phyloP scores from a whole-genome alignment of 2,113 vertebrate species.

The Hystrix cristata region DNA sequence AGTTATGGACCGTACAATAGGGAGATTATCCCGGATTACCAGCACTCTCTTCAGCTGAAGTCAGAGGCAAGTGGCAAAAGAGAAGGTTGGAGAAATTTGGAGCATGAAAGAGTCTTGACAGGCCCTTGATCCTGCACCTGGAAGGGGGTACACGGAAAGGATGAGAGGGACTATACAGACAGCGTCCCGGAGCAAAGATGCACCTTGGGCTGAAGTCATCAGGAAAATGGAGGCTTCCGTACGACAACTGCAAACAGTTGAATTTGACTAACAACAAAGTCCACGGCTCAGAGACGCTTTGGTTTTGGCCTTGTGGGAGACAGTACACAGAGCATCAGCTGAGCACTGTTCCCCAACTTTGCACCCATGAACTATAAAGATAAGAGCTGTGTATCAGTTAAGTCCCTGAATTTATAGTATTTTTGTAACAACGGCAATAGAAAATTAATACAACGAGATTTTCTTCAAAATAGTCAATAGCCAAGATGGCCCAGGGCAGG shows the following conservation, averaged over 20 bases:
- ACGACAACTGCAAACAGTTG: background rate
- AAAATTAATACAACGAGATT: background rate
- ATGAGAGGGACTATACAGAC: background rate
- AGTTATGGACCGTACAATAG: background rate
- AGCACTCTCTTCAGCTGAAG: background rate
- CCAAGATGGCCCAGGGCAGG: background rate
- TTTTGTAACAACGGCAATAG: background rate
- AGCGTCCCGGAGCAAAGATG: background rate
- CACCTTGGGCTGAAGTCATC: fast-evolving
- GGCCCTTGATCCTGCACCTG: fast-evolving
- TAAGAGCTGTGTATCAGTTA: fast-evolving
- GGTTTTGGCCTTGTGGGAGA: background rate
- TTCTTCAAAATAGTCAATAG: background rate
- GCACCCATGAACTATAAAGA: background rate
- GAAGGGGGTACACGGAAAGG: fast-evolving
- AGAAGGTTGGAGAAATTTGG: background rate
- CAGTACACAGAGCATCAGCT: background rate
- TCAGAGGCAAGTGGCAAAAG: background rate
- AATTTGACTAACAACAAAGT: background rate
- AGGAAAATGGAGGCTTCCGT: background rate
- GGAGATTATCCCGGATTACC: background rate
- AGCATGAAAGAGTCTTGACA: background rate
- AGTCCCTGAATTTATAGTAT: background rate
- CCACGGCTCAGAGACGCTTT: fast-evolving
- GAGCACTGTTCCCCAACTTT: background rate